phyloP scores from a whole-genome alignment of 53 echinoderm and acorn worm species.

The Actinopyga echinites region DNA sequence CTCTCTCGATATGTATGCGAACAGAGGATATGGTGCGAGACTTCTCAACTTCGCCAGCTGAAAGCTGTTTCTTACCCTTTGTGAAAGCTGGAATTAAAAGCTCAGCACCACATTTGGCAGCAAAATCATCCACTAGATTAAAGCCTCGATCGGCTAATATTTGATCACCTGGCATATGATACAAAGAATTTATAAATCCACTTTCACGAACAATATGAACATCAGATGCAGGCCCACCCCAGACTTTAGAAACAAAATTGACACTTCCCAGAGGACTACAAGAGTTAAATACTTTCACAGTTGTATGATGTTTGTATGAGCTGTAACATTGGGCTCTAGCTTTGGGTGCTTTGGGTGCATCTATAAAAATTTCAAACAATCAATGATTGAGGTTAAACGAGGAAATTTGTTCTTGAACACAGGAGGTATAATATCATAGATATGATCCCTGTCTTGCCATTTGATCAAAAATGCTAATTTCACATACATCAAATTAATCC shows the following conservation, averaged over 20 bases:
- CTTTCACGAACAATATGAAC: conserved; percentile 30
- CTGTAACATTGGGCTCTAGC: conserved; percentile 39
- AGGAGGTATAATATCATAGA: neutral
- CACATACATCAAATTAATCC: conserved; percentile 24
- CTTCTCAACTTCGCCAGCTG: conserved; percentile 37
- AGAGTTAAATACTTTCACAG: conserved; percentile 35
- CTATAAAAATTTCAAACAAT: conserved; percentile 50
- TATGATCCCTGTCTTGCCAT: neutral
- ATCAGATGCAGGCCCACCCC: conserved; percentile 38
- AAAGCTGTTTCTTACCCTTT: conserved; percentile 43
- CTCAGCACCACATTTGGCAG: conserved; percentile 10
- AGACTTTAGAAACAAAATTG: conserved; percentile 31
- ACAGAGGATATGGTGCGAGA: conserved; percentile 32
- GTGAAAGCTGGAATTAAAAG: conserved; percentile 41
- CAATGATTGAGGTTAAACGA: conserved; percentile 26
- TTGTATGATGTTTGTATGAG: conserved; percentile 32
- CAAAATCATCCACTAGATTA: conserved; percentile 34
- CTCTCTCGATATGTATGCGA: conserved; percentile 36
- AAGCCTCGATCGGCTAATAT: conserved; percentile 45
- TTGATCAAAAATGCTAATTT: conserved; percentile 29
- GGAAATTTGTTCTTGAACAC: conserved; percentile 17
- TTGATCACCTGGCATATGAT: conserved; percentile 42
- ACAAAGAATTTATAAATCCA: neutral
- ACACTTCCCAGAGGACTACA: conserved; percentile 34
- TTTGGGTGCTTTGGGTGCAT: conserved; percentile 17